Base-by-base conservation (phyloP, 2,888 invertebrate species). In the Pedicia rivosa region DNA sequence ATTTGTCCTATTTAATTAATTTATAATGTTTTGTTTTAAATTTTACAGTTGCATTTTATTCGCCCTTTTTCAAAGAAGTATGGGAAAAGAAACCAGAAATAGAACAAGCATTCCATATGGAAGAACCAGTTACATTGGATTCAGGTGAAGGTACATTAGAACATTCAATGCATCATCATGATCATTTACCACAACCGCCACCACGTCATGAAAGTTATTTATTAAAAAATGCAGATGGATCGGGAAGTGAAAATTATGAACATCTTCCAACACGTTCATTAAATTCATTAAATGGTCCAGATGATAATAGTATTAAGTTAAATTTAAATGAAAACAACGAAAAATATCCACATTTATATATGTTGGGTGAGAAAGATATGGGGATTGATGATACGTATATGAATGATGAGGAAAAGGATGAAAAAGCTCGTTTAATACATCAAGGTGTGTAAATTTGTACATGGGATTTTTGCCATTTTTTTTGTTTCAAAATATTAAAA, bases 71-170 rank as follows among this genome's bases (percentile, higher is more conserved):
- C 66, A 88, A 90, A 57, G 90, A 90, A 59, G 91, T 88, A 15
- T 92, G 90, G 91, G 90, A 91, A 57, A 83, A 87, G 50, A 90
- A 91, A 50, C 87, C 86, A 19, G 90, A 91, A 64, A 91, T 92
- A 37, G 92, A 94, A 57, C 83, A 86, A 53, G 81, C 90, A 13
- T 86, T 86, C 60, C 79, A 88, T 45, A 74, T 88, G 74, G 87
- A 87, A 55, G 83, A 83, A 69, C 61, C 62, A 48, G 57, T 60
- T 43, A 59, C 61, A 44, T 50, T 62, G 49, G 75, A 76, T 55
- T 74, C 75, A 38, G 77, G 75, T 2, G 78, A 78, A 54, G 75
- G 75, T 12, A 75, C 75, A 17, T 56, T 76, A 52, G 82, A 75
- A 55, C 78, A 70, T 66, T 80, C 66, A 51, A 76, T 70, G 67